Evolutionary conservation across 2,113 vertebrate genomes (phyloP).

Genomic region (Actenoides lindsayi): DNA sequence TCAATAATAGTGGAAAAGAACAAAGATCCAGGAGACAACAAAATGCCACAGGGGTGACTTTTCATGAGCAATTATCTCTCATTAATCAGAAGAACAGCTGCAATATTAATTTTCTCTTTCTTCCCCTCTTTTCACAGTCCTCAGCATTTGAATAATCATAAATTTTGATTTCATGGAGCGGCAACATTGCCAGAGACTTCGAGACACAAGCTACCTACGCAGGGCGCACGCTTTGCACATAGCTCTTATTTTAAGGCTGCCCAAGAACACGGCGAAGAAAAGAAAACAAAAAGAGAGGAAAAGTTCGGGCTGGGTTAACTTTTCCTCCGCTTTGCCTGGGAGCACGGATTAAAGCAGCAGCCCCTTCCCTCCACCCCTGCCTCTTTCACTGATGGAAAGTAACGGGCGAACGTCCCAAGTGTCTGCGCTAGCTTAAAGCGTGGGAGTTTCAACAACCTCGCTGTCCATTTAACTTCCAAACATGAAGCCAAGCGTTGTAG

Average conservation of each 20-base stretch:
- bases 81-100: conserved; percentile 99
- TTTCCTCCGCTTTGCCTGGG: not conserved
- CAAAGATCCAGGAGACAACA: conserved; percentile 98
- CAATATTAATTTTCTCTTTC: conserved; percentile 93
- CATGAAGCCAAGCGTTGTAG: conserved; percentile 81
- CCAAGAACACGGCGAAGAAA: conserved; percentile 29
- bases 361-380: not conserved
- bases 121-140: conserved; percentile 83
- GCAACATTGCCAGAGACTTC: conserved; percentile 65
- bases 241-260: conserved; percentile 46
- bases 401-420: not conserved
- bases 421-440: conserved; percentile 58
- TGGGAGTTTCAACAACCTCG: conserved; percentile 78
- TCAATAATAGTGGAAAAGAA: conserved; percentile 97
- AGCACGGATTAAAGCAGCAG: not conserved
- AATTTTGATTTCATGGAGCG: conserved; percentile 81
- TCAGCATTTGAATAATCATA: conserved; percentile 84
- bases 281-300: conserved; percentile 5
- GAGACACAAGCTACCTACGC: conserved; percentile 65
- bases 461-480: conserved; percentile 79
- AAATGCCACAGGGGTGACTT: conserved; percentile 99
- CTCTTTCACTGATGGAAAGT: conserved; percentile 11
- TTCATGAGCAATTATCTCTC: conserved; percentile 99
- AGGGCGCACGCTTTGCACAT: conserved; percentile 34
- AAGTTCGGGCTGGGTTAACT: not conserved